phyloP scores from a whole-genome alignment of 2,113 vertebrate species.

The Dipodomys spectabilis region DNA sequence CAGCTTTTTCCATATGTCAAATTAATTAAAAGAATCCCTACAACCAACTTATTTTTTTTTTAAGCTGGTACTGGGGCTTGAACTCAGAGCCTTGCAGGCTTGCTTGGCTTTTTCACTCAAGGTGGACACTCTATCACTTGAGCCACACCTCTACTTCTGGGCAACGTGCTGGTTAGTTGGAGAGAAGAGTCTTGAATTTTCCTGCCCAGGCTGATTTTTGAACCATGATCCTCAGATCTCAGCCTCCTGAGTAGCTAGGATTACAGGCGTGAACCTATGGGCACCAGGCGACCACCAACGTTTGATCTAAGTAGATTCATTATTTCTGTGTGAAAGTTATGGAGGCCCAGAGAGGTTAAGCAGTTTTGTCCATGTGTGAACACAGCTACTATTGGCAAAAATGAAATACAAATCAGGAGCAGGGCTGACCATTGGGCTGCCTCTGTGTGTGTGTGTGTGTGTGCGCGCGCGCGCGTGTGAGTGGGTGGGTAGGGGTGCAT shows the following conservation, averaged over 20 bases:
- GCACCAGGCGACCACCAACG: too few relatives aligned
- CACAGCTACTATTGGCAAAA: not conserved
- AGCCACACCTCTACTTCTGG: too few relatives aligned
- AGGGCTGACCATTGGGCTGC: not conserved
- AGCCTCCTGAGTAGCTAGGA: too few relatives aligned
- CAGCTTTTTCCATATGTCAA: not conserved
- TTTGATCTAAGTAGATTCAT: not conserved
- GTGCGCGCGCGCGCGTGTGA: not conserved
- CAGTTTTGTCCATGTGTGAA: not conserved
- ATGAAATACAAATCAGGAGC: not conserved
- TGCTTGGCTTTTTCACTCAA: too few relatives aligned
- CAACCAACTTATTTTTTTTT: not conserved
- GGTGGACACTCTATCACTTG: too few relatives aligned
- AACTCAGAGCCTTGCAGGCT: too few relatives aligned
- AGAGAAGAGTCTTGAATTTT: too few relatives aligned
- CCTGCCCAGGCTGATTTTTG: too few relatives aligned
- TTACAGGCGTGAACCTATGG: too few relatives aligned
- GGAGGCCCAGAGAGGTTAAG: constrained; percentile 21
- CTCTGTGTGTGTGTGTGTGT: not conserved
- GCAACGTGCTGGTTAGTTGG: too few relatives aligned
- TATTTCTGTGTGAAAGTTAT: constrained; percentile 27
- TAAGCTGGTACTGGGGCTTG: too few relatives aligned
- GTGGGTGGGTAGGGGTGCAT: not conserved
- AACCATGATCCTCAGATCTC: too few relatives aligned
- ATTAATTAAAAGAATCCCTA: constrained; percentile 10